These are phyloP conservation scores for Erythrolamprus reginae DNA, from an alignment of 2,113 vertebrate species.

Conservation along the genomic window DNA sequence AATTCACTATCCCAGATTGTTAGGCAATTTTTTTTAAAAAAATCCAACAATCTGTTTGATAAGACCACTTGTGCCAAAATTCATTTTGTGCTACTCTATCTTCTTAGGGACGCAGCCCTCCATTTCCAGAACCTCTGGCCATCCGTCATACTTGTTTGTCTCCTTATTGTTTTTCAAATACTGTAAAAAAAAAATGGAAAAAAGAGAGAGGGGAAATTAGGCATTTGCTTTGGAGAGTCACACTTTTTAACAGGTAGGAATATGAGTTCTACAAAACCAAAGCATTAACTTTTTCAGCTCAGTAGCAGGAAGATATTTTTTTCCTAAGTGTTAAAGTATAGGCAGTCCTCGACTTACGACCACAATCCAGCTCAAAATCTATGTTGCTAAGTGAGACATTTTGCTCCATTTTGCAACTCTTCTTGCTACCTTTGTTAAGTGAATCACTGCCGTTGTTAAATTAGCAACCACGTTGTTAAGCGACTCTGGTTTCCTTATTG, in stretches of 20 bases:
- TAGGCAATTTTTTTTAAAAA: too few relatives aligned
- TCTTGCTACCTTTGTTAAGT: too few relatives aligned
- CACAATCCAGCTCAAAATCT: too few relatives aligned
- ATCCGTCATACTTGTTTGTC: conserved; percentile 76
- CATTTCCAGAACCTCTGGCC: conserved; percentile 79
- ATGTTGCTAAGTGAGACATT: too few relatives aligned
- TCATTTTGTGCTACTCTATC: conserved; percentile 32
- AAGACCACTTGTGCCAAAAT: not conserved
- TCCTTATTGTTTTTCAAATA: conserved; percentile 63
- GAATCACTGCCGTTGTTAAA: too few relatives aligned
- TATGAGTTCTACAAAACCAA: not conserved
- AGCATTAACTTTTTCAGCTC: not conserved
- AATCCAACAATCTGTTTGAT: not conserved
- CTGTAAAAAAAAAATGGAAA: conserved; percentile 54
- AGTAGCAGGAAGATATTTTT: not conserved
- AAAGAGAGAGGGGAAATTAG: not conserved
- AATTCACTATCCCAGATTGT: not conserved
- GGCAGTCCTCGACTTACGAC: too few relatives aligned
- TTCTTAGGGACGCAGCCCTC: conserved; percentile 77
- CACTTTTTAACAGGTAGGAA: not conserved
- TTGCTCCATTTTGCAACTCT: too few relatives aligned
- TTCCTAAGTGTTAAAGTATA: not conserved
- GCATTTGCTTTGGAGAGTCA: not conserved
- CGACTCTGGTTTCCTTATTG: too few relatives aligned
- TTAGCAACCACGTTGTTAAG: too few relatives aligned